Evolutionary conservation across 2,797 vertebrate genomes (phyloP).

Genomic region (Prionace glauca): DNA sequence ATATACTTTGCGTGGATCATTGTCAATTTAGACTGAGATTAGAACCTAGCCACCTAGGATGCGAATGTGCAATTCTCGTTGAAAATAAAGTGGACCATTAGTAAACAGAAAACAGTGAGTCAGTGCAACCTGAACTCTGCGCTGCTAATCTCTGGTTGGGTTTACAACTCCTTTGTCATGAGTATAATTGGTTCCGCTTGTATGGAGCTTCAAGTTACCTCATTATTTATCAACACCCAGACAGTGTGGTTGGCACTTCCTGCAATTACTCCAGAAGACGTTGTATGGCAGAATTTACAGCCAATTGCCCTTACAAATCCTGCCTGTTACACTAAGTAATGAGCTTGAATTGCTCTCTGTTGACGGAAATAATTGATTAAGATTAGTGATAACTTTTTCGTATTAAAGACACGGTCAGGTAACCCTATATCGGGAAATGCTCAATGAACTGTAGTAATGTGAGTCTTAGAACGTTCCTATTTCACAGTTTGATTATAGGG

Average conservation of each 20-base stretch:
- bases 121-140: neutral
- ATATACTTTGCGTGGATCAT: neutral
- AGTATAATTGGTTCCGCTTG: neutral
- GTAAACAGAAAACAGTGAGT: neutral
- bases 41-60: neutral
- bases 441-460: neutral
- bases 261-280: conserved; percentile 34
- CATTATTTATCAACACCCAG: conserved; percentile 53
- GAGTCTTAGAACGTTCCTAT: neutral
- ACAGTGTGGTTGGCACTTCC: conserved; percentile 49
- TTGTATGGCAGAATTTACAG: neutral
- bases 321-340: neutral
- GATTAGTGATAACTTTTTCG: neutral
- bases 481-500: neutral
- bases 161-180: conserved; percentile 28
- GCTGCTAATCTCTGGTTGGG: conserved; percentile 5
- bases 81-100: neutral
- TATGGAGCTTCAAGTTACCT: conserved; percentile 42
- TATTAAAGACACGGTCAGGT: neutral
- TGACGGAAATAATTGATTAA: conserved; percentile 12
- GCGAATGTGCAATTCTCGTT: neutral
- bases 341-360: neutral
- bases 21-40: neutral
- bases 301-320: neutral
- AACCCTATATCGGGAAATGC: neutral